Conservation (phyloP, 1,140 invertebrate genomes). For the Drosophila guanche region DNA sequence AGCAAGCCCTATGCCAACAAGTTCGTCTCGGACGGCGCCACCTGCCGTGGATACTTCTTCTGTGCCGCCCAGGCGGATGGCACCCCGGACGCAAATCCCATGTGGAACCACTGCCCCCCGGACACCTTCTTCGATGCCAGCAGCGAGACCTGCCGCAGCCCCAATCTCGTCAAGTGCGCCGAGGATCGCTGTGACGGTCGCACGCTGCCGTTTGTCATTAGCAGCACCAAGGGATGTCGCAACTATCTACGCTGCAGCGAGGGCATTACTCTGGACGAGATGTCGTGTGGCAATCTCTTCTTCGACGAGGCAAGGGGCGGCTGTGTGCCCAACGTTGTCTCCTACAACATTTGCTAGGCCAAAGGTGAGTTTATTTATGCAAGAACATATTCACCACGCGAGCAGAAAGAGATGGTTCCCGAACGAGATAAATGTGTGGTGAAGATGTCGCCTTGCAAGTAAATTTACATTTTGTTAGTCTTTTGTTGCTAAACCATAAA, state of each 20-base stretch:
- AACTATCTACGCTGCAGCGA: constrained; percentile 57
- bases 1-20: constrained; percentile 41
- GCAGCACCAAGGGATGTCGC: constrained; percentile 51
- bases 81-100: constrained; percentile 45
- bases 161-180: constrained; percentile 43
- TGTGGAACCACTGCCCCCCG: constrained; percentile 48
- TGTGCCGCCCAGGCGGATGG: constrained; percentile 36
- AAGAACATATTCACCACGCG: no score
- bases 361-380: background rate
- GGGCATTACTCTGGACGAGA: constrained; percentile 40
- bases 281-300: constrained; percentile 56
- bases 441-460: no score
- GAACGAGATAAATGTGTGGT: no score
- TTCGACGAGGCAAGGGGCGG: constrained; percentile 48
- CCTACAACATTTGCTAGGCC: constrained; percentile 29
- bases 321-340: constrained; percentile 35
- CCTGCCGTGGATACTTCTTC: constrained; percentile 70
- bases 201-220: constrained; percentile 41
- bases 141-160: constrained; percentile 33
- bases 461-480: no score
- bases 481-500: no score
- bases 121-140: constrained; percentile 61
- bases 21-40: constrained; percentile 57
- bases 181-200: constrained; percentile 74
- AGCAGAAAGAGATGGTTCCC: no score